Evolutionary conservation across 2,113 vertebrate genomes (phyloP).

Genomic region (Synchiropus splendidus): DNA sequence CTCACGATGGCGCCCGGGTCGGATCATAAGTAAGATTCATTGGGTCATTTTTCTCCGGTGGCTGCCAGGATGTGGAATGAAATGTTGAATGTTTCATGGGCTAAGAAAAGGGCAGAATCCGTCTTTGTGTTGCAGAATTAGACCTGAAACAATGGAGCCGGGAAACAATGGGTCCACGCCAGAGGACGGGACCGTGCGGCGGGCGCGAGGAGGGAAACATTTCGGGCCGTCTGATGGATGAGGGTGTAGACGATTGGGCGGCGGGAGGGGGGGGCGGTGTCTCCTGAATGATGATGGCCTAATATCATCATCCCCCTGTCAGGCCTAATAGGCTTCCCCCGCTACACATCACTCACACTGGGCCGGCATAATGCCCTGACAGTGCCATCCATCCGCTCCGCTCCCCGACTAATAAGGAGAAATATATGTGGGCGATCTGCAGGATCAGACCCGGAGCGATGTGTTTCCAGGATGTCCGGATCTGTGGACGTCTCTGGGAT

Average conservation of each 20-base stretch:
- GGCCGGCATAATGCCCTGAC: constrained; percentile 97
- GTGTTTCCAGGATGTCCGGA: constrained; percentile 85
- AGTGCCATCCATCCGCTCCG: constrained; percentile 96
- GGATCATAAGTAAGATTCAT: constrained; percentile 99
- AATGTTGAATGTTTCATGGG: constrained; percentile 99
- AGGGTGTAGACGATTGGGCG: constrained; percentile 75
- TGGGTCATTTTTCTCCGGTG: constrained; percentile 97
- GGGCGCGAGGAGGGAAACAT: constrained; percentile 67
- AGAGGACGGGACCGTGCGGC: constrained; percentile 12
- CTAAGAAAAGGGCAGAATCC: constrained; percentile 94
- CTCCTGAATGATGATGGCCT: constrained; percentile 99
- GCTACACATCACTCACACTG: constrained; percentile 99
- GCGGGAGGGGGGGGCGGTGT: constrained; percentile 71
- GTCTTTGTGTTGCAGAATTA: constrained; percentile 80
- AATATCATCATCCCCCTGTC: constrained; percentile 99
- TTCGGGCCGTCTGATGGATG: constrained; percentile 90
- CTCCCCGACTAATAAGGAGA: constrained; percentile 99
- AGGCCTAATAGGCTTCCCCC: constrained; percentile 99
- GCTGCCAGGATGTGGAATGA: constrained; percentile 97
- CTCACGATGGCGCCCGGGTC: constrained; percentile 79
- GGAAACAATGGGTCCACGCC: constrained; percentile 22
- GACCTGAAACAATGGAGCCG: constrained; percentile 41
- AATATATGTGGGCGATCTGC: constrained; percentile 95
- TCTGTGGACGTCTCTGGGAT: constrained; percentile 7
- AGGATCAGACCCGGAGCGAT: constrained; percentile 99